These are phyloP conservation scores for Lutraria rhynchaena DNA, from an alignment of 1,140 invertebrate species.

Conservation along the genomic window DNA sequence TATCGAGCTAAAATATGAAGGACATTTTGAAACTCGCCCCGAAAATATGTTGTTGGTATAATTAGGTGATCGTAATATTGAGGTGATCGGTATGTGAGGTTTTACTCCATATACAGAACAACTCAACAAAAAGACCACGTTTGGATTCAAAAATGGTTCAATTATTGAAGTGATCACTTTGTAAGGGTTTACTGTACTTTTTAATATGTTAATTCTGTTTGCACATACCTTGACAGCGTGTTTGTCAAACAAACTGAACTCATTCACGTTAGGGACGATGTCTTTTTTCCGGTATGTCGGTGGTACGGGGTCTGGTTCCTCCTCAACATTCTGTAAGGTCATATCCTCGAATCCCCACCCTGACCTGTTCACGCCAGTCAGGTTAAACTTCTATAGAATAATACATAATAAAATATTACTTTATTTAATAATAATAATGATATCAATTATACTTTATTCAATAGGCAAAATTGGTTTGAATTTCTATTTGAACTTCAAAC, in stretches of 20 bases:
- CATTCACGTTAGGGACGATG: conserved; percentile 40
- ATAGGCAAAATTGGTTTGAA: too few relatives aligned
- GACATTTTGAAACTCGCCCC: too few relatives aligned
- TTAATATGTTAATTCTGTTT: not conserved
- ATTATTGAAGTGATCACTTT: too few relatives aligned
- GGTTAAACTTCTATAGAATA: conserved; percentile 36
- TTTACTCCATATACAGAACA: not conserved
- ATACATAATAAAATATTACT: not conserved
- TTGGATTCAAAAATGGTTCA: not conserved
- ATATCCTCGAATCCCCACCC: conserved; percentile 44
- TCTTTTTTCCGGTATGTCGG: conserved; percentile 54
- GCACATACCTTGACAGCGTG: conserved; percentile 46
- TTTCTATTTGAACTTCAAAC: too few relatives aligned
- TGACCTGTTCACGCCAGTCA: conserved; percentile 17
- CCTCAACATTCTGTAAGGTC: conserved; percentile 9
- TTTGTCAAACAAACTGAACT: conserved; percentile 53
- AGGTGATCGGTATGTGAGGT: too few relatives aligned
- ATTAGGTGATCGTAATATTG: too few relatives aligned
- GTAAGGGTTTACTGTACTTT: not conserved
- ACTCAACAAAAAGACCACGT: not conserved
- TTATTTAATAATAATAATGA: too few relatives aligned
- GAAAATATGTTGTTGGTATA: too few relatives aligned
- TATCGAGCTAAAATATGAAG: too few relatives aligned
- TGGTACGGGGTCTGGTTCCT: conserved; percentile 34
- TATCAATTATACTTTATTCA: too few relatives aligned